These are phyloP conservation scores for Alca torda DNA, from an alignment of 2,797 vertebrate species.

Conservation along the genomic window DNA sequence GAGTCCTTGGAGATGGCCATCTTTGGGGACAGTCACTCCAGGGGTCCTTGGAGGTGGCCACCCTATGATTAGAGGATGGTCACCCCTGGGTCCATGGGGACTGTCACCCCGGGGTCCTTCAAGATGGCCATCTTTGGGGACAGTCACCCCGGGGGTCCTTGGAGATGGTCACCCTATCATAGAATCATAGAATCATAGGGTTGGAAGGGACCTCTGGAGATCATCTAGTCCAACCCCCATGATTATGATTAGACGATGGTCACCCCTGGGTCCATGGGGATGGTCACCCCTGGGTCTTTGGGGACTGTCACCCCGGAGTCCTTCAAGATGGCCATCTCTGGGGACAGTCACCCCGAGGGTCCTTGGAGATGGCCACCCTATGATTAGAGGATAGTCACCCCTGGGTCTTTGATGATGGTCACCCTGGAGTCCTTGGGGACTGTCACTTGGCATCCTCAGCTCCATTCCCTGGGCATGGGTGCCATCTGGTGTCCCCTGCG, in stretches of 20 bases:
- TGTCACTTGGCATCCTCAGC: rapidly evolving
- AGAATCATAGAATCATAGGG: no score
- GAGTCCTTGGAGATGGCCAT: neutral
- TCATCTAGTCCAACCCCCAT: no score
- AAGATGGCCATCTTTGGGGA: neutral
- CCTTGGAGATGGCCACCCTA: neutral
- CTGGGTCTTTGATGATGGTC: neutral
- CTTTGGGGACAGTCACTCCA: neutral
- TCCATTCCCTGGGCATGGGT: rapidly evolving
- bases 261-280: no score
- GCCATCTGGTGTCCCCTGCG: neutral
- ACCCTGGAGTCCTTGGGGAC: no score
- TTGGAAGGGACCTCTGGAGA: no score
- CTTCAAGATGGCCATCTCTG: neutral
- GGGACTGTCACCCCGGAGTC: no score
- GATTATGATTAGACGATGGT: no score
- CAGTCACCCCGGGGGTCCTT: no score
- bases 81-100: neutral
- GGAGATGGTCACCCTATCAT: neutral
- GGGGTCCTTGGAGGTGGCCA: neutral
- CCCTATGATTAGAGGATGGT: neutral
- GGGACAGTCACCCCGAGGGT: neutral
- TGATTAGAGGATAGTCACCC: no score
- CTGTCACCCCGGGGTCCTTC: no score
- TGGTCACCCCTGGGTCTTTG: neutral